Evolutionary conservation across 2,888 invertebrate species (phyloP), one percentile per base, ranked within the genome.

Genomic region (Tinea semifulvella): DNA sequence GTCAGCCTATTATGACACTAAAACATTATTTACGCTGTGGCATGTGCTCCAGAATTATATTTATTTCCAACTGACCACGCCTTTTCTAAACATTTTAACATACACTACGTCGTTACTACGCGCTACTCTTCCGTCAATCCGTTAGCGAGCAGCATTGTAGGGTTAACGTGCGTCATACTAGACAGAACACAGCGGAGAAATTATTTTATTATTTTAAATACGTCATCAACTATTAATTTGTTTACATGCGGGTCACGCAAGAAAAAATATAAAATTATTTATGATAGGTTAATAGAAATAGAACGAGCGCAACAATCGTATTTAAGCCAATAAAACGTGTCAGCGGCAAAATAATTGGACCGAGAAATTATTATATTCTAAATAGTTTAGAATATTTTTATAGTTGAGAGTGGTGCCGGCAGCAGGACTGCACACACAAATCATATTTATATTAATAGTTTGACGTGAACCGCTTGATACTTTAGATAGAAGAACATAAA

Each of bases 281-380:
- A 74, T 67, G 51, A 48, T 20, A 10, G n/a, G 17, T 11, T 13
- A 45, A 39, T 47, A 40, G 26, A 39, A 43, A 56, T 62, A 68
- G 58, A 74, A 77, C 75, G 77, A 73, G 73, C 72, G 65, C 71
- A 74, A 71, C 68, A 68, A 70, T 65, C 66, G 60, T 56, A 68
- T 77, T 77, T 77, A 77, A 80, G 76, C 60, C 56, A 68, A 77
- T 77, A 79, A 76, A 79, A 76, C 60, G 66, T 77, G 77, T 77
- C 79, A 68, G 66, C 68, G 53, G 51, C 52, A 58, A 61, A 75
- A 77, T 80, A 79, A 79, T 79, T 79, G 79, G 79, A 63, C 64
- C 68, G 59, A 64, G 66, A 70, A 77, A 74, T 76, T 76, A 79
- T 79, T 73, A 75, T 75, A 70, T 67, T 75, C 74, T 75, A 77